These are phyloP conservation scores for Tenthredo amoena DNA, from an alignment of 2,888 invertebrate species.

Conservation along the genomic window DNA sequence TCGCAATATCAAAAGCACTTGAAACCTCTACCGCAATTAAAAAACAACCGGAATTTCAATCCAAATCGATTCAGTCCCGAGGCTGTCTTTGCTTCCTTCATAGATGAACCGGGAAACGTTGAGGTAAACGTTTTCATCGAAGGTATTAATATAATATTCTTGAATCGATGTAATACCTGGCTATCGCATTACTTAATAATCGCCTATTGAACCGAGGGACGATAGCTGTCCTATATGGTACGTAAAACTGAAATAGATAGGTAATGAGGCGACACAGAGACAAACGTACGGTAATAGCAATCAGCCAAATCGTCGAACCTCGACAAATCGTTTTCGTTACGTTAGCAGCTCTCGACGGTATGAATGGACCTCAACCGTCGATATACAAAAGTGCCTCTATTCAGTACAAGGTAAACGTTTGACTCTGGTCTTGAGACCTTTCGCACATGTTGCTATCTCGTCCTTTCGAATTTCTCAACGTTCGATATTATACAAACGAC, in stretches of 20 bases:
- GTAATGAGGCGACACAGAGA: background rate
- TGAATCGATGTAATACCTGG: background rate
- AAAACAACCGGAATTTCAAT: background rate
- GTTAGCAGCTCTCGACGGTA: background rate
- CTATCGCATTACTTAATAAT: slow-evolving; percentile 30
- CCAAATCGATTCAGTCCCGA: background rate
- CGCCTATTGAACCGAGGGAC: background rate
- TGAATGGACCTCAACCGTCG: background rate
- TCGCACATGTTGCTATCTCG: background rate
- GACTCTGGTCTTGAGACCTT: background rate
- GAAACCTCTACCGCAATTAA: background rate
- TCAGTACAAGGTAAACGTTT: slow-evolving; percentile 15
- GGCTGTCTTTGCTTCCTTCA: background rate
- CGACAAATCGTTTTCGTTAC: background rate
- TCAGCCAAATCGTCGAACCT: background rate
- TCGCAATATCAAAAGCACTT: background rate
- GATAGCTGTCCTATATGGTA: background rate
- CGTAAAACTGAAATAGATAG: slow-evolving; percentile 4
- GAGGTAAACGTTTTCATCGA: background rate
- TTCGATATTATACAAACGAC: slow-evolving; percentile 5
- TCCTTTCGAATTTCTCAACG: background rate
- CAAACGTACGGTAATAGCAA: slow-evolving; percentile 10
- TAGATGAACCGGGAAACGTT: background rate
- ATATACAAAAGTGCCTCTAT: background rate
- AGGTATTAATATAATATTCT: slow-evolving; percentile 1